Conservation (phyloP, 2,113 vertebrate genomes). For the Crypturellus undulatus region DNA sequence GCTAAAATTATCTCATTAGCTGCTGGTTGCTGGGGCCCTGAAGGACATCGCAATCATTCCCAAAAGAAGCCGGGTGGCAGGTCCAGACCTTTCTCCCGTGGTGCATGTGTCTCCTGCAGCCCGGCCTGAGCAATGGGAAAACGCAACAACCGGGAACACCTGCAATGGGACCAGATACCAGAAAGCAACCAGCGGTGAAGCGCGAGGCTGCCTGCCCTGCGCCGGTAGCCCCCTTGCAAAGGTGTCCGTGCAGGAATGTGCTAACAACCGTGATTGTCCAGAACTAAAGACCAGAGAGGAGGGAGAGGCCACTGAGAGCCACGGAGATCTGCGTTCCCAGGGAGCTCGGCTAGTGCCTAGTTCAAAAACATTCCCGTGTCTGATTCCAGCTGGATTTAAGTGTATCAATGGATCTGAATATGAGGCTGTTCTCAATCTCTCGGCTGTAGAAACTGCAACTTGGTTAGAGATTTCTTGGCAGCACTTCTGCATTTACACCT, state of each 20-base stretch:
- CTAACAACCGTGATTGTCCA: not conserved
- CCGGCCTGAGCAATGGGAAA: not conserved
- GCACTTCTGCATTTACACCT: not conserved
- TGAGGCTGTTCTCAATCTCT: not conserved
- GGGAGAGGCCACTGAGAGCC: not conserved
- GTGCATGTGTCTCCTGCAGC: not conserved
- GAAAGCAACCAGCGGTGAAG: not conserved
- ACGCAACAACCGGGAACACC: not conserved
- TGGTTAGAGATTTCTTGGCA: not conserved
- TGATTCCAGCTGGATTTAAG: not conserved
- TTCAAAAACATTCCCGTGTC: not conserved
- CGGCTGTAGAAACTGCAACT: not conserved
- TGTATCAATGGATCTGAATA: not conserved
- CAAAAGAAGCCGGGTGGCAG: not conserved
- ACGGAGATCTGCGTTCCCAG: not conserved
- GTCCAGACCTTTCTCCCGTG: not conserved
- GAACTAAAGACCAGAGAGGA: not conserved
- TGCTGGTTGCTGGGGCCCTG: not conserved
- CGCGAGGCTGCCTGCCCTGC: not conserved
- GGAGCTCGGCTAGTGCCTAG: not conserved
- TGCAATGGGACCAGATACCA: not conserved
- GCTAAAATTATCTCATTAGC: not conserved
- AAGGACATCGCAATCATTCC: not conserved
- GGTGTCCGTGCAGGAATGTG: not conserved
- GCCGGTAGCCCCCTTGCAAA: not conserved